Base-by-base conservation (phyloP, 2,888 invertebrate genomes). In the Tinea pellionella region DNA sequence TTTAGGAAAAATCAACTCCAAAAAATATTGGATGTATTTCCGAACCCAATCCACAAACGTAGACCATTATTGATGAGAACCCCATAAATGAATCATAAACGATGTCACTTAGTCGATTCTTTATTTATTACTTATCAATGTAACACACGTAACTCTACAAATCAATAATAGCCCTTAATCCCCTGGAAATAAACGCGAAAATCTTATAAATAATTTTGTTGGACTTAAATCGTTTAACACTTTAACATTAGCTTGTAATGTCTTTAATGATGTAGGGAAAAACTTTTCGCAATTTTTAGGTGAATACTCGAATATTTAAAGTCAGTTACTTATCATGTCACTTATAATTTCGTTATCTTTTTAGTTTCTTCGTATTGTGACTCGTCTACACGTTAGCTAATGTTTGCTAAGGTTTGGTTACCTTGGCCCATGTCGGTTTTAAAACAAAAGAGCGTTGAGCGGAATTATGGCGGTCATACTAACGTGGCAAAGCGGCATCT, bases 1-100 rank as follows among this genome's bases (percentile, higher is more conserved):
- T n/a, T n/a, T n/a, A n/a, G n/a, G n/a, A n/a, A n/a, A n/a, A 13
- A 42, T 42, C 2, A 13, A 42, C 2, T 13, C 2, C 2, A 42
- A 4, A 13, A 42, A 4, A 15, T 2, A 2, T 30, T 15, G 56
- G n/a, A 24, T 13, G n/a, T 15, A 24, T 15, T 37, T 58, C 58
- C 37, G 58, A 58, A 58, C 58, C 3, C 58, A 58, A 30, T 30
- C 1, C 56, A 13, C 1, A 16, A 11, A 41, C 37, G 11, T 58
- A n/a, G 30, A 9, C n/a, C 9, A 37, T 37, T 37, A 37, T 6
- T 2, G 3, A 37, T 12, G 37, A 42, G n/a, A n/a, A 42, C 16
- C 41, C 59, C 42, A 59, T 42, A 68, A 66, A 72, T 69, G 67
- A 67, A 67, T 67, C 67, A 66, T 71, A 73, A 67, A 64, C 61